Conservation (phyloP, 2,888 invertebrate species). For the Dichetophora obliterata region DNA sequence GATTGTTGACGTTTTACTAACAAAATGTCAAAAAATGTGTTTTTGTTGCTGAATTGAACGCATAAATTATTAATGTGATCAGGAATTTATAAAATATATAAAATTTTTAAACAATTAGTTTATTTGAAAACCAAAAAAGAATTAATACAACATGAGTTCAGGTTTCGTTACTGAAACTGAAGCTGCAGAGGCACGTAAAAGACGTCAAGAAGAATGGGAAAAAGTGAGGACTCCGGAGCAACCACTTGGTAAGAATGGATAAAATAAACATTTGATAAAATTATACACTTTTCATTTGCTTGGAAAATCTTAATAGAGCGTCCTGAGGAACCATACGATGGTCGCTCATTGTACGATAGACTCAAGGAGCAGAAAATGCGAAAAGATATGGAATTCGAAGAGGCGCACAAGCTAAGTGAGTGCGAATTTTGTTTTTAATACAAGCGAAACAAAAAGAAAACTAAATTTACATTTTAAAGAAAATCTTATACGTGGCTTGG, state of each 20-base stretch:
- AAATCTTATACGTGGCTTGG: slow-evolving; percentile 89
- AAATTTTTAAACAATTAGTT: background rate
- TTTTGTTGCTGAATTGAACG: too few relatives aligned
- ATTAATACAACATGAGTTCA: slow-evolving; percentile 79
- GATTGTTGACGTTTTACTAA: slow-evolving; percentile 5
- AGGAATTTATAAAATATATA: background rate
- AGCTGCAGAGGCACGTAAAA: slow-evolving; percentile 82
- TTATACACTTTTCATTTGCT: slow-evolving; percentile 21
- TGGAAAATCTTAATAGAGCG: slow-evolving; percentile 76
- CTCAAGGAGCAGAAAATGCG: slow-evolving; percentile 93
- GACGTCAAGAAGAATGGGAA: slow-evolving; percentile 97
- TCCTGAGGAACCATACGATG: slow-evolving; percentile 88
- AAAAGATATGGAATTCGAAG: slow-evolving; percentile 94
- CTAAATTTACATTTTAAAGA: slow-evolving; percentile 70
- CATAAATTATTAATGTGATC: background rate
- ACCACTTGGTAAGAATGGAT: slow-evolving; percentile 79
- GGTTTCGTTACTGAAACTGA: slow-evolving; percentile 93
- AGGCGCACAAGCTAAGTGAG: slow-evolving; percentile 95
- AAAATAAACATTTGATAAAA: slow-evolving; percentile 42
- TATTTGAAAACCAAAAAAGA: background rate
- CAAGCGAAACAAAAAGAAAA: too few relatives aligned
- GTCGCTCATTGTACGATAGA: slow-evolving; percentile 89
- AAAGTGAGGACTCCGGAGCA: slow-evolving; percentile 91
- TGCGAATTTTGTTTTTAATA: slow-evolving; percentile 44
- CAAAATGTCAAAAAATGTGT: too few relatives aligned